Base-by-base conservation (phyloP, 2,113 vertebrate species). In the Calyptommatus sinebrachiatus region DNA sequence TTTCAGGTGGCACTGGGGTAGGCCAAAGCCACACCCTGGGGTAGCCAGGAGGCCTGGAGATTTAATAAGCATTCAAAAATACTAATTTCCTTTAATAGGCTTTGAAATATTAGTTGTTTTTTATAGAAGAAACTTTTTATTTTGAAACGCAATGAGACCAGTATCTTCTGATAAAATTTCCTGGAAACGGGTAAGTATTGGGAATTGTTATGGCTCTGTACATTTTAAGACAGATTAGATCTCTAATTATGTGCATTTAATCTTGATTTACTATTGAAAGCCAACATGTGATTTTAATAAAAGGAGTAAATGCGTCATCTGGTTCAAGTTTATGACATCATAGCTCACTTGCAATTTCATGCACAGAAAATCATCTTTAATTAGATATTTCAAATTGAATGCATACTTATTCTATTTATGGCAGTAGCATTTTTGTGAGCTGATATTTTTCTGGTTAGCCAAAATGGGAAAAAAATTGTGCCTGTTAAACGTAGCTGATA, bases 241-340 rank as follows among this genome's bases (percentile, higher is more conserved):
- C 16, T 76, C 35, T 79, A 66, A 80, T 46, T 85, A 80, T 66
- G 57, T 7, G 89, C 73, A 90, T 81, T 1, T 0, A 10, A 87
- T 72, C 10, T 83, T 79, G 71, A 84, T 76, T 83, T 86, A 3
- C 1, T 88, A 60, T 57, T 81, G 41, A 86, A 0, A 81, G 0
- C 1, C 74, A 88, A 73, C 5, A 73, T 61, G 14, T 16, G 48
- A 83, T 87, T 88, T 86, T 76, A 81, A 78, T 53, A 21, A 79
- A 83, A 73, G 6, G 0, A 48, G 26, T 80, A 73, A 83, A 21
- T 80, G 78, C 65, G 82, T 86, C 4, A 78, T 76, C 35, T 80
- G 12, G 73, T 90, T 86, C 35, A 89, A 50, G 29, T 79, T 84
- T 72, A 72, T 73, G 4, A 7, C 77, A 2, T 45, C 82, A 79